Conservation (phyloP, 2,113 vertebrate genomes). For the Zapornia atra region DNA sequence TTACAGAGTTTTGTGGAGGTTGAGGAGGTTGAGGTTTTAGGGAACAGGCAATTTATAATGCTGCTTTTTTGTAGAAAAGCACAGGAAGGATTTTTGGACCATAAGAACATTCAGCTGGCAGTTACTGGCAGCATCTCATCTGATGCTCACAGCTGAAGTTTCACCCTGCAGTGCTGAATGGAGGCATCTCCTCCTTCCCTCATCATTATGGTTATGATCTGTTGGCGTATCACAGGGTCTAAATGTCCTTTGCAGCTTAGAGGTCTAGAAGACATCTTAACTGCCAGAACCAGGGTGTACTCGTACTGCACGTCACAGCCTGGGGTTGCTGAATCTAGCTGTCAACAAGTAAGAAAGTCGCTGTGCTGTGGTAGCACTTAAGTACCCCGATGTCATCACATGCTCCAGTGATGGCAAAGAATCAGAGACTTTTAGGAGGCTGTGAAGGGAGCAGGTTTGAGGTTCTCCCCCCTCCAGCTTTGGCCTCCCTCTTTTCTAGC, state of each 20-base stretch:
- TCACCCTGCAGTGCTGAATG: background rate
- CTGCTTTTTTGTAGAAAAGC: background rate
- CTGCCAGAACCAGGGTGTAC: background rate
- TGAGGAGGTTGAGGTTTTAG: background rate
- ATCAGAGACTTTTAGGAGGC: background rate
- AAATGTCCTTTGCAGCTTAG: background rate
- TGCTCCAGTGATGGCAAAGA: background rate
- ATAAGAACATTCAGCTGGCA: background rate
- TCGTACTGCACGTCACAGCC: background rate
- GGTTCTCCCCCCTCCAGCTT: background rate
- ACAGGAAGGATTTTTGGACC: background rate
- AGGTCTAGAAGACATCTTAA: background rate
- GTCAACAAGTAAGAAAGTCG: background rate
- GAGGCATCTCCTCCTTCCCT: background rate
- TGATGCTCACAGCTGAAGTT: background rate
- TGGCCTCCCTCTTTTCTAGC: background rate
- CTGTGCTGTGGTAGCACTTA: fast-evolving
- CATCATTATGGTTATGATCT: fast-evolving
- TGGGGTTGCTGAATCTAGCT: background rate
- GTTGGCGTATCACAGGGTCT: background rate
- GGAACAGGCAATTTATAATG: background rate
- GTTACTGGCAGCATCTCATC: background rate
- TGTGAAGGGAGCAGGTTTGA: background rate
- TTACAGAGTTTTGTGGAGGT: background rate
- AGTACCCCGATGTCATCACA: fast-evolving